Conservation (phyloP, 2,888 invertebrate genomes). For the Gryllus longicercus region DNA sequence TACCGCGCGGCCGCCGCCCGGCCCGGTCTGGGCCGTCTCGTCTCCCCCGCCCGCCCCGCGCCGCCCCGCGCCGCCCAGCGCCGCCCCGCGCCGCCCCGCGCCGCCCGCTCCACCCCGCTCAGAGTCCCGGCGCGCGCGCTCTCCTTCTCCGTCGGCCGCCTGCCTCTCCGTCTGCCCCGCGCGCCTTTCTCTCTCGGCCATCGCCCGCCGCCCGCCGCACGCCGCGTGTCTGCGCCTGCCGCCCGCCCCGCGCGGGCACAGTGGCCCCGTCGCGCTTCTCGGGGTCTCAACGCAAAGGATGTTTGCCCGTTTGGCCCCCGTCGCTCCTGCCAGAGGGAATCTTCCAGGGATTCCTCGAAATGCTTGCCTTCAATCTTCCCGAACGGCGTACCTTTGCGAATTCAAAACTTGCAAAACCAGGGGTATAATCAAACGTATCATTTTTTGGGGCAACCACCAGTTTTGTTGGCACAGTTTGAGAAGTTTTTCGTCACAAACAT, state of each 20-base stretch:
- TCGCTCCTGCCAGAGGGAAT: too few relatives aligned
- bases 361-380: too few relatives aligned
- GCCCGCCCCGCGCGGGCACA: neutral
- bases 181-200: too few relatives aligned
- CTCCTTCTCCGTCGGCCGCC: neutral
- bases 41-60: neutral
- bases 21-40: neutral
- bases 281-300: neutral
- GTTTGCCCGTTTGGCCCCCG: too few relatives aligned
- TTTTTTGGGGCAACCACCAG: too few relatives aligned
- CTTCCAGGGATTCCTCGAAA: too few relatives aligned
- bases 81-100: neutral
- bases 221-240: neutral
- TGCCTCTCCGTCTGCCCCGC: neutral
- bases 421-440: too few relatives aligned
- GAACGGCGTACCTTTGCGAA: too few relatives aligned
- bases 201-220: neutral
- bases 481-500: too few relatives aligned
- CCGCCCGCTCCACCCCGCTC: neutral
- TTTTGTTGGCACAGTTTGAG: too few relatives aligned
- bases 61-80: neutral
- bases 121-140: neutral
- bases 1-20: neutral
- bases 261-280: neutral
- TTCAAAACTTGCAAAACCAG: too few relatives aligned